Evolutionary conservation across 2,888 invertebrate genomes (phyloP), one percentile per base, ranked within the genome.

Genomic region (Macrophya alboannulata): DNA sequence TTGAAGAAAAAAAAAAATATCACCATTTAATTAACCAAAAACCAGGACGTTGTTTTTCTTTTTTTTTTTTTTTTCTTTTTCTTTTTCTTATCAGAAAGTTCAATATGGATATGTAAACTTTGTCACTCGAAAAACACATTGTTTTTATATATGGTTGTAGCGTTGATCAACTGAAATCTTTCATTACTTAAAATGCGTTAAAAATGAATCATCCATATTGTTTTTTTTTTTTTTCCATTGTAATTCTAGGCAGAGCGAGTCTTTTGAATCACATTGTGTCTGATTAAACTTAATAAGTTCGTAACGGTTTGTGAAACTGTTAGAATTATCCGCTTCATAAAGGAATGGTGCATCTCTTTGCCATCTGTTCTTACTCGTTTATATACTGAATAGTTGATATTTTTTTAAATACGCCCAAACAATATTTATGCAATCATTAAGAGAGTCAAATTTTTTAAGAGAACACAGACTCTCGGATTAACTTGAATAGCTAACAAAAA

Each of bases 181-280:
- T 81, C 15, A 62, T 43, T 21, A 62, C 17, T 62, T 79, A 62
- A 55, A 55, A 77, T 10, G 10, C 55, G 12, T 31, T 15, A 77
- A 51, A 77, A 37, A 55, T 43, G 12, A 31, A 45, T 21, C 72
- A 45, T 74, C 45, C 21, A 17, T 77, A n/a, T n/a, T n/a, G n/a
- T 77, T 77, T 55, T 10, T 21, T 55, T 9, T 6, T 77, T 77
- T 37, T 6, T 21, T 55, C 3, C 17, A 43, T 37, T 17, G 21
- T 51, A 51, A 77, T 43, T 77, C 31, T 74, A 74, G 37, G 55
- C 31, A 77, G 37, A 77, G 37, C 15, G 55, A 77, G n/a, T 74
- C 37, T 55, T 77, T 77, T 51, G n/a, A 77, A 77, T 51, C 55
- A 77, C 48, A 77, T 55, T 55, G 77, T 77, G 55, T 77, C 37